These are phyloP conservation scores for Himalopsyche tibetana DNA, from an alignment of 2,888 invertebrate genomes.

Conservation along the genomic window DNA sequence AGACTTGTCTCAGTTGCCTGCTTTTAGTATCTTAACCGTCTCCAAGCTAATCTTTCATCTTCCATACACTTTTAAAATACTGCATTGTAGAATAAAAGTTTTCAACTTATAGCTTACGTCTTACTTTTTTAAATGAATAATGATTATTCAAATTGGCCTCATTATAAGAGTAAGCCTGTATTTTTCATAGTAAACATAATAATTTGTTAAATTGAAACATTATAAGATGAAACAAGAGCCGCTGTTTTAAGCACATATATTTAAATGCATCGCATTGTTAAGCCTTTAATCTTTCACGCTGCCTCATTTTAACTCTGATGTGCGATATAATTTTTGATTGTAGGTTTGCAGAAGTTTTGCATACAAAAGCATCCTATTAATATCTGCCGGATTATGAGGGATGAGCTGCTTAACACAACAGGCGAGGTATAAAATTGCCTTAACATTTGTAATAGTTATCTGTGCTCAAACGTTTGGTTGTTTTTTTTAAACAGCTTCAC, in stretches of 20 bases:
- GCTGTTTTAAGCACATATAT: constrained; percentile 20
- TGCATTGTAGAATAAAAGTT: too few species aligned
- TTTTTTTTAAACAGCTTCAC: too few species aligned
- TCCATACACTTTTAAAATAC: too few species aligned
- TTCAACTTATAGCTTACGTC: too few species aligned
- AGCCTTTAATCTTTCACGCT: constrained; percentile 29
- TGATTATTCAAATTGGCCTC: too few species aligned
- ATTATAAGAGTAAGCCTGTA: neutral
- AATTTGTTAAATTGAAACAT: neutral
- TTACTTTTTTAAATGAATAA: too few species aligned
- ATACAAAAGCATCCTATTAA: neutral
- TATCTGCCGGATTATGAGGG: constrained; percentile 12
- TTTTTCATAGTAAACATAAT: neutral
- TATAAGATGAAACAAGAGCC: neutral
- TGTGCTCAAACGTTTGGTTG: too few species aligned
- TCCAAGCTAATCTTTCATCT: too few species aligned
- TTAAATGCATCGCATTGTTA: constrained; percentile 30
- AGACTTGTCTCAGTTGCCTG: too few species aligned
- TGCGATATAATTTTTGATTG: constrained; percentile 31
- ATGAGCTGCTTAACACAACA: neutral
- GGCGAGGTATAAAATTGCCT: neutral
- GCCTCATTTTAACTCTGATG: constrained; percentile 23
- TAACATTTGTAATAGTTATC: too few species aligned
- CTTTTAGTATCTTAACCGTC: too few species aligned
- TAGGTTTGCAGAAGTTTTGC: constrained; percentile 1